Conservation (phyloP, 2,113 vertebrate species). For the Alces alces region DNA sequence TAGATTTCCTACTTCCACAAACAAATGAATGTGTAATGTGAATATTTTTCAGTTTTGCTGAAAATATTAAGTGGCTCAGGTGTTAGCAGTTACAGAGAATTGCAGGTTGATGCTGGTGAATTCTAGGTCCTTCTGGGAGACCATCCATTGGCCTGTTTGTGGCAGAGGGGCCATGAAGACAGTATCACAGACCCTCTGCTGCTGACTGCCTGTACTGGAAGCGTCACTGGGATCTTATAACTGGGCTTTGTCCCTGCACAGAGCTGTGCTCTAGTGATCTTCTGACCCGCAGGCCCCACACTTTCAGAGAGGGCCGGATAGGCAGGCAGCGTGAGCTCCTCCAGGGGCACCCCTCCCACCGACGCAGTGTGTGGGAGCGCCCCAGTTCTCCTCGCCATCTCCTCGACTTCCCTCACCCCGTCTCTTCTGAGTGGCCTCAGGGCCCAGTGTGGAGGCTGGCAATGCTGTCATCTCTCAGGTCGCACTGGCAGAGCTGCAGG, state of each 20-base stretch:
- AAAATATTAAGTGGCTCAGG: not conserved
- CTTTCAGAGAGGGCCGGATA: not conserved
- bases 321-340: not conserved
- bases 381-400: not conserved
- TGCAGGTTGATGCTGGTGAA: not conserved
- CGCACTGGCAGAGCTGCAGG: not conserved
- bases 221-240: not conserved
- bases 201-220: not conserved
- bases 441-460: not conserved
- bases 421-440: not conserved
- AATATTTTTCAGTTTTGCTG: not conserved
- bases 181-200: not conserved
- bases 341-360: not conserved
- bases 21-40: not conserved
- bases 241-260: not conserved
- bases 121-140: not conserved
- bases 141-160: not conserved
- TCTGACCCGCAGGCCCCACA: not conserved
- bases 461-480: not conserved
- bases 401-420: not conserved
- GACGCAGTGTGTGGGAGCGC: rapidly evolving
- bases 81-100: not conserved
- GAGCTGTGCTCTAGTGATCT: not conserved
- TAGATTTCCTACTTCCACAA: not conserved
- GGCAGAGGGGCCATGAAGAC: not conserved